Conservation (phyloP, 2,113 vertebrate genomes). For the Myiagra hebetior region DNA sequence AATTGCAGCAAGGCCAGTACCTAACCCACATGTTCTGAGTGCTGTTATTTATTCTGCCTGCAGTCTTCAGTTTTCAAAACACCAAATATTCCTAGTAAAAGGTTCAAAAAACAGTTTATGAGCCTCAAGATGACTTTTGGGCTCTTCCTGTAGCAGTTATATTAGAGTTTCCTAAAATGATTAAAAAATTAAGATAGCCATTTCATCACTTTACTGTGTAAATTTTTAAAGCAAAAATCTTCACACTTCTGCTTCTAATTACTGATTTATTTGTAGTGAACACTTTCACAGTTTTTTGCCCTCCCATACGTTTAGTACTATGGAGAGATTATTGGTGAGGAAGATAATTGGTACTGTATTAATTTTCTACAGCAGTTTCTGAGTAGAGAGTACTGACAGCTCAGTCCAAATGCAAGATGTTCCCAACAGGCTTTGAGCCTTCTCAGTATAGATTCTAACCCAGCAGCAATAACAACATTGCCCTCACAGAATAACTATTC, state of each 20-base stretch:
- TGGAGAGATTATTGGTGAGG: not conserved
- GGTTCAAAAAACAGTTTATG: not conserved
- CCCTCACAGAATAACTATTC: not conserved
- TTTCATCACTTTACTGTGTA: not conserved
- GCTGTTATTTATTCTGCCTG: not conserved
- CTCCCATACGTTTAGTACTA: not conserved
- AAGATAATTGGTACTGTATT: not conserved
- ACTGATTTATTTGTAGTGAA: not conserved
- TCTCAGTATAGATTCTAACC: not conserved
- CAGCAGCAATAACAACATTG: not conserved
- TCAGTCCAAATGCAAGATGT: not conserved
- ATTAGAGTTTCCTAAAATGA: not conserved
- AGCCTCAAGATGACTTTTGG: not conserved
- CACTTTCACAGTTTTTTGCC: not conserved
- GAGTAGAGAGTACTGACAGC: not conserved
- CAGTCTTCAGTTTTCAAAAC: not conserved
- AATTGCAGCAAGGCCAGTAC: not conserved
- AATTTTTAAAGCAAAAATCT: not conserved
- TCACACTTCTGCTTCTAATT: not conserved
- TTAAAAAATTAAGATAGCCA: not conserved
- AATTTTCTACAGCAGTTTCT: not conserved
- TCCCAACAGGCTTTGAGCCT: not conserved
- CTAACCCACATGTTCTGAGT: not conserved
- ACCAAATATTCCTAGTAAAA: not conserved
- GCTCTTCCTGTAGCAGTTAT: not conserved